Evolutionary conservation across 1,140 invertebrate genomes (phyloP).

Genomic region (Ptiloglossa arizonensis): DNA sequence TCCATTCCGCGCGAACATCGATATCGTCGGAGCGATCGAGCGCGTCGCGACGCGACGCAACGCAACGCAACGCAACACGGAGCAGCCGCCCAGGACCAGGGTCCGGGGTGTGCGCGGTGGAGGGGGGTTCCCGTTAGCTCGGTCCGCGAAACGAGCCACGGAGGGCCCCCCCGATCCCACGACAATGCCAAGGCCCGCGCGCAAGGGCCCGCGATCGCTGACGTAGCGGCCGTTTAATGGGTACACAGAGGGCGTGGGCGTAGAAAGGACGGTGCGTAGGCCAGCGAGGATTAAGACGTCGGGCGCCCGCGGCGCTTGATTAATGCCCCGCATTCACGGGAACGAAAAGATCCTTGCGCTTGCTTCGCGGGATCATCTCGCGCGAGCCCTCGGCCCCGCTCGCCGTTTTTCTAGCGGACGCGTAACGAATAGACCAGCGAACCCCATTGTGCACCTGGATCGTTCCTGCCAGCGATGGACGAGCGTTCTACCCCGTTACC

Average conservation of each 20-base stretch:
- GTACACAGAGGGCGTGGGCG: slow-evolving; percentile 68
- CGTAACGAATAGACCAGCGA: slow-evolving; percentile 29
- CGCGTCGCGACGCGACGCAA: slow-evolving; percentile 7
- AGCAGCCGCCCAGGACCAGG: too few species aligned
- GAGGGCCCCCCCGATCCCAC: slow-evolving; percentile 51
- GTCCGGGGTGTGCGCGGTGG: too few species aligned
- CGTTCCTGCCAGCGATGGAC: background rate
- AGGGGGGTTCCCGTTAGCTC: slow-evolving; percentile 52
- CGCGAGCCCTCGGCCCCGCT: slow-evolving; percentile 37
- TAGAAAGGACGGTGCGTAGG: slow-evolving; percentile 65
- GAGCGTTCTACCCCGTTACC: background rate
- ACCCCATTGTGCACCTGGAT: background rate
- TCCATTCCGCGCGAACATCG: slow-evolving; percentile 47
- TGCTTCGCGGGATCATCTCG: slow-evolving; percentile 73
- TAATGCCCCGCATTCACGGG: slow-evolving; percentile 79
- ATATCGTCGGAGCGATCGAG: slow-evolving; percentile 37
- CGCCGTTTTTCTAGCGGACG: slow-evolving; percentile 43
- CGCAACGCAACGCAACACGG: too few species aligned
- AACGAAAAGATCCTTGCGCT: slow-evolving; percentile 76
- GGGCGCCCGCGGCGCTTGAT: slow-evolving; percentile 80
- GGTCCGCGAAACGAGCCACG: slow-evolving; percentile 15
- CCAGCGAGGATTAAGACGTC: slow-evolving; percentile 80
- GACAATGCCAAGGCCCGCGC: slow-evolving; percentile 38
- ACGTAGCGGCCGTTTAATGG: slow-evolving; percentile 61
- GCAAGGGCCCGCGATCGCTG: slow-evolving; percentile 52